Conservation (phyloP, 2,113 vertebrate genomes). For the Siniperca knerii region DNA sequence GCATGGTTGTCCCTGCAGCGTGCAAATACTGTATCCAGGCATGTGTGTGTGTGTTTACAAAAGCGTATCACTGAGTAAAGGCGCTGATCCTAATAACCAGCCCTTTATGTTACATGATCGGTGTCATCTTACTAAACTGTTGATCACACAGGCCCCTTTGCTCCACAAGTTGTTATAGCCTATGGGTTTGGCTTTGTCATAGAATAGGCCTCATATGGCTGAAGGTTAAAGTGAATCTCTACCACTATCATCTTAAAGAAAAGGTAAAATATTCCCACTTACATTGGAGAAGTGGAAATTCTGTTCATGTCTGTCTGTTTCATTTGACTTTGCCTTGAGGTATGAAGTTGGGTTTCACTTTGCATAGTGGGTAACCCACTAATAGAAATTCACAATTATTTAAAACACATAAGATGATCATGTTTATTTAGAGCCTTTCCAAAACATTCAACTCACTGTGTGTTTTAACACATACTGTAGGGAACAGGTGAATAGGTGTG, state of each 20-base stretch:
- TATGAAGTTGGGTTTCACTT: slow-evolving; percentile 21
- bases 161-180: slow-evolving; percentile 24
- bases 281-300: background rate
- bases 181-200: slow-evolving; percentile 17
- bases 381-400: background rate
- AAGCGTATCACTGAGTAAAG: slow-evolving; percentile 13
- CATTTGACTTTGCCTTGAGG: slow-evolving; percentile 1
- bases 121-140: slow-evolving; percentile 54
- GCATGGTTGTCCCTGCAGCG: background rate
- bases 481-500: background rate
- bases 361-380: background rate
- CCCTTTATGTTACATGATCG: slow-evolving; percentile 3
- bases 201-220: slow-evolving; percentile 9
- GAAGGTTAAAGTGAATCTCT: slow-evolving; percentile 11
- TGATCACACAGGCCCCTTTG: slow-evolving; percentile 23
- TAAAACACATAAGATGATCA: background rate
- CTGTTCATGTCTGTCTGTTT: background rate
- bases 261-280: background rate
- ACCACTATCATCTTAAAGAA: background rate
- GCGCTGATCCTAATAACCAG: slow-evolving; percentile 18
- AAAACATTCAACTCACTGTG: background rate
- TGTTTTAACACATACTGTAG: slow-evolving; percentile 10
- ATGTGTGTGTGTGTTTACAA: slow-evolving; percentile 19
- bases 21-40: background rate
- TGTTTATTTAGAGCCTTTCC: background rate